These are phyloP conservation scores for Hexactinellida sp. DNA, from an alignment of 37 sponge, comb jelly and placozoan genomes.

Conservation along the genomic window DNA sequence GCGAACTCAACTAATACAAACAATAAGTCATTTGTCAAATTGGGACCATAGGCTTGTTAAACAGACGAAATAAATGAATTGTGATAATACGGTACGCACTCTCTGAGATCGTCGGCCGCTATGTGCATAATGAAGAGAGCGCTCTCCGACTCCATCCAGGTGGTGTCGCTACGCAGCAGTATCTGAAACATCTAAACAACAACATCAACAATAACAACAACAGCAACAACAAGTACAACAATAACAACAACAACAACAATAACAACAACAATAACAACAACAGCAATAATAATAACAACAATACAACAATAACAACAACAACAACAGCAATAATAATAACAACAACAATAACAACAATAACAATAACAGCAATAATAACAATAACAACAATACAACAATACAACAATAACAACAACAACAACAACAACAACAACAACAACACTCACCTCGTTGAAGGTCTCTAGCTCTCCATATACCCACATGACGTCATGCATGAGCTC, in stretches of 20 bases:
- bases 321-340: background rate
- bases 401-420: background rate
- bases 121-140: slow-evolving; percentile 1
- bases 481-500: background rate
- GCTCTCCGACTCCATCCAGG: background rate
- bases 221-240: background rate
- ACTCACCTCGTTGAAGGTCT: slow-evolving; percentile 5
- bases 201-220: background rate
- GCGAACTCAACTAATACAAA: too few species aligned
- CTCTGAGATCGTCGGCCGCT: background rate
- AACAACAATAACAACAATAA: background rate
- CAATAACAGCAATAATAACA: background rate
- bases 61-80: too few species aligned
- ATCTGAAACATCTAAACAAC: background rate
- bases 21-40: too few species aligned
- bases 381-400: too few species aligned
- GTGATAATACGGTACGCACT: background rate
- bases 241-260: background rate
- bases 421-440: background rate
- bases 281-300: background rate
- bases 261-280: background rate
- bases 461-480: background rate
- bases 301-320: background rate
- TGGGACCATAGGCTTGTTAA: too few species aligned
- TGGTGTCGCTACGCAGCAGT: background rate